phyloP scores from a whole-genome alignment of 2,113 vertebrate genomes.

The Syngnathus scovelli region DNA sequence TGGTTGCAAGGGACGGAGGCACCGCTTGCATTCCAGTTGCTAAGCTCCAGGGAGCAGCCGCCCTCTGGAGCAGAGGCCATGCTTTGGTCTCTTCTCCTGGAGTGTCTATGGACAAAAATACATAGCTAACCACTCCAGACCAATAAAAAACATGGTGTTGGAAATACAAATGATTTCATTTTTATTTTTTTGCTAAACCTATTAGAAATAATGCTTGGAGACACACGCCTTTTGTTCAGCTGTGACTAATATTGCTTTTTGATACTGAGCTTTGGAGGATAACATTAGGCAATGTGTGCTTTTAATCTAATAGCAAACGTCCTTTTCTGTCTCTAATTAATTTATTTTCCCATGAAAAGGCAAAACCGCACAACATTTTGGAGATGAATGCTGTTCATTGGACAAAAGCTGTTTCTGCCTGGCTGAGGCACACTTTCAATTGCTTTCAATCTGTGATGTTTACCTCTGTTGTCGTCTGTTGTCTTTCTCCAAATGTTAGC shows the following conservation, averaged over 20 bases:
- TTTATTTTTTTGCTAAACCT: not conserved
- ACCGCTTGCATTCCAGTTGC: constrained; percentile 59
- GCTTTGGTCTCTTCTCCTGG: constrained; percentile 14
- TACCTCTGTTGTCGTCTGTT: constrained; percentile 41
- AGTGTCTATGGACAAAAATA: constrained; percentile 22
- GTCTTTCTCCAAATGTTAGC: constrained; percentile 32
- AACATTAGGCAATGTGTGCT: not conserved
- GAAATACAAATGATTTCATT: not conserved
- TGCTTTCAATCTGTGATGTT: constrained; percentile 13
- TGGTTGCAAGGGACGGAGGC: constrained; percentile 65
- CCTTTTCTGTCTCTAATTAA: not conserved
- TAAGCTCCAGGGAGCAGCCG: constrained; percentile 60
- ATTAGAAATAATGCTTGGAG: not conserved
- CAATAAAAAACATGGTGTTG: not conserved
- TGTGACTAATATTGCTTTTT: not conserved
- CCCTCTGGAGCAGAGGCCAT: constrained; percentile 57
- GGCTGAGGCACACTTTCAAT: not conserved
- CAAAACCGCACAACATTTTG: not conserved
- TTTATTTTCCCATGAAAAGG: not conserved
- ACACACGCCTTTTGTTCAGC: not conserved
- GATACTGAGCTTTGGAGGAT: not conserved
- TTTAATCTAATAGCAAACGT: not conserved
- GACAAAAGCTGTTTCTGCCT: not conserved
- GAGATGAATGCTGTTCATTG: not conserved
- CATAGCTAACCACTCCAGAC: not conserved